Conservation (phyloP, 2,797 vertebrate genomes). For the Tauraco hartlaubi region DNA sequence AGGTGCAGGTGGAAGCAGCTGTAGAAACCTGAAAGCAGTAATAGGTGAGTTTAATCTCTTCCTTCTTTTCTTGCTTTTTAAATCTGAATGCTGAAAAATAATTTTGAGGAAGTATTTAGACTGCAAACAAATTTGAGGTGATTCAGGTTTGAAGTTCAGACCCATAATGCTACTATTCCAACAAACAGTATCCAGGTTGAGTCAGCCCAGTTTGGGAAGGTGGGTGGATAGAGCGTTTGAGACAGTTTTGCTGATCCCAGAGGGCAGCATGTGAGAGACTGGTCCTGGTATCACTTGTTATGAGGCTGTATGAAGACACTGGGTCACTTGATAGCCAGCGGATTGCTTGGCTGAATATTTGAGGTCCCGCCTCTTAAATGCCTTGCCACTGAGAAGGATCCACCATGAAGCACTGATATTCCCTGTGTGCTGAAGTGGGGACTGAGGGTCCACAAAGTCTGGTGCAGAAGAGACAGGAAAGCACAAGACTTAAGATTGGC, state of each 20-base stretch:
- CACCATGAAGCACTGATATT: neutral
- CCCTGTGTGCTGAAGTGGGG: neutral
- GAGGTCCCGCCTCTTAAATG: neutral
- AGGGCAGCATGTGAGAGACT: neutral
- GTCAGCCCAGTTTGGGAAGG: neutral
- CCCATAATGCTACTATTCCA: neutral
- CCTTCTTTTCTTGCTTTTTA: neutral
- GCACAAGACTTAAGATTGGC: neutral
- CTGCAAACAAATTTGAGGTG: neutral
- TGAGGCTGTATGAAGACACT: constrained; percentile 53
- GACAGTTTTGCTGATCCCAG: neutral
- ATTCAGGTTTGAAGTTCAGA: neutral
- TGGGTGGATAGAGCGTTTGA: neutral
- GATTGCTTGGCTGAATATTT: neutral
- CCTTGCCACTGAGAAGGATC: neutral
- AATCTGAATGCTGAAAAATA: neutral
- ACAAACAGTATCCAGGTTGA: neutral
- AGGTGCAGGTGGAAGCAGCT: neutral
- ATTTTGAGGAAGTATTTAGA: neutral
- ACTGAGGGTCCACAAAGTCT: neutral
- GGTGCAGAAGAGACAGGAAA: neutral
- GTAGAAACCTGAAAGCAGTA: neutral
- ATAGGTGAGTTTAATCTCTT: neutral
- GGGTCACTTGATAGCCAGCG: neutral
- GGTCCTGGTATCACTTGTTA: neutral